Evolutionary conservation across 2,797 vertebrate species (phyloP), one percentile per base, ranked within the genome.

Genomic region (Gephyroberyx darwinii): DNA sequence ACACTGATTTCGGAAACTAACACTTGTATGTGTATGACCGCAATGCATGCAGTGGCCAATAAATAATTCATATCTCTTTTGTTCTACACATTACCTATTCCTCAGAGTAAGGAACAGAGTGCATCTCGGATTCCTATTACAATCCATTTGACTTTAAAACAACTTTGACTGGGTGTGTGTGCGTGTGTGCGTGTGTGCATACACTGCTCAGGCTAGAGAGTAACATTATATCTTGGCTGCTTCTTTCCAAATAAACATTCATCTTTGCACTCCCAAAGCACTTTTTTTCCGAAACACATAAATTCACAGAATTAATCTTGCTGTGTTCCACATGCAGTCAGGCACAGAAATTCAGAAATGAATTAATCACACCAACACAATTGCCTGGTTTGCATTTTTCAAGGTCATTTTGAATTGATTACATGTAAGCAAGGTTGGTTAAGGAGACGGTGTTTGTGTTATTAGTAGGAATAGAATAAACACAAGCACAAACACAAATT

Each of bases 61-160:
- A 75, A 91, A 93, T 94, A 92, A 94, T 94, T 94, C 89, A 94
- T 85, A 75, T 71, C 63, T 86, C 84, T 91, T 93, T 93, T 93
- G 92, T 91, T 91, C 88, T 89, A 91, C 92, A 93, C 91, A 91
- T 90, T 88, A 92, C 89, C 91, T 75, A 87, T 91, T 92, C 90
- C 90, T 86, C 70, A 60, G 89, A 78, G 86, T 82, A 50, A 76
- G 70, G 77, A 84, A 78, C 85, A 89, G 82, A 88, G 86, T 86
- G 87, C 81, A 86, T 89, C 87, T 86, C 62, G 39, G 89, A 85
- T 84, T 92, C 78, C 87, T 71, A 73, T 91, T 92, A 87, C 92
- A 93, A 93, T 92, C 91, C 90, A 87, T 94, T 94, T 93, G 93
- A 94, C 92, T 93, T 93, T 91, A 91, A 93, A 93, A 92, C 90